Conservation (phyloP, 2,888 invertebrate species). For the Papilio demoleus region DNA sequence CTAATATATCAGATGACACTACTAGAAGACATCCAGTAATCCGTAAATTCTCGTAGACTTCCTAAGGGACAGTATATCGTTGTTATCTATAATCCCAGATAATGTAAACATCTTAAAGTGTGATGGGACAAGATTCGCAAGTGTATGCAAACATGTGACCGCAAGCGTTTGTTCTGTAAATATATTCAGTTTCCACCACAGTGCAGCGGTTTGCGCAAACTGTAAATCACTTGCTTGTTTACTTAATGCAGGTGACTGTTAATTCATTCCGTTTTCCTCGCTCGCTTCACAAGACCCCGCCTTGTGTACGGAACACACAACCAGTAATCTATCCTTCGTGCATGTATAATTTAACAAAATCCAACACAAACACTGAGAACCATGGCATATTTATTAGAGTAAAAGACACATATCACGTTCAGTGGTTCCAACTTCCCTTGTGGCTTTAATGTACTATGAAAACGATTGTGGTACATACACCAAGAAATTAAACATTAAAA, state of each 20-base stretch:
- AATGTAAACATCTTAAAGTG: not conserved
- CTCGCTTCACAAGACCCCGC: conserved; percentile 3
- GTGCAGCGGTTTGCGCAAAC: conserved; percentile 8
- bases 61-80: not conserved
- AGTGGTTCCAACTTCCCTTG: not conserved
- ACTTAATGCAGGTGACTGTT: conserved; percentile 24
- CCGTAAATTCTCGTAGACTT: not conserved
- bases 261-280: conserved; percentile 20
- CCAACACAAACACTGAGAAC: not conserved
- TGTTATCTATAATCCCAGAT: not conserved
- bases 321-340: conserved; percentile 9
- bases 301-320: conserved; percentile 24
- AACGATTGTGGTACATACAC: not conserved
- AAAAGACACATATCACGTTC: not conserved
- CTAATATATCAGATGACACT: too few species aligned
- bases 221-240: conserved; percentile 34
- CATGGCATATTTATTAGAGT: not conserved
- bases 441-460: not conserved
- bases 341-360: conserved; percentile 6
- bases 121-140: not conserved
- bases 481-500: not conserved
- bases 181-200: conserved; percentile 12
- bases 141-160: conserved; percentile 2
- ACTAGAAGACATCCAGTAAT: not conserved
- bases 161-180: conserved; percentile 5